These are phyloP conservation scores for Mastomys coucha DNA, from an alignment of 2,113 vertebrate genomes.

Conservation along the genomic window DNA sequence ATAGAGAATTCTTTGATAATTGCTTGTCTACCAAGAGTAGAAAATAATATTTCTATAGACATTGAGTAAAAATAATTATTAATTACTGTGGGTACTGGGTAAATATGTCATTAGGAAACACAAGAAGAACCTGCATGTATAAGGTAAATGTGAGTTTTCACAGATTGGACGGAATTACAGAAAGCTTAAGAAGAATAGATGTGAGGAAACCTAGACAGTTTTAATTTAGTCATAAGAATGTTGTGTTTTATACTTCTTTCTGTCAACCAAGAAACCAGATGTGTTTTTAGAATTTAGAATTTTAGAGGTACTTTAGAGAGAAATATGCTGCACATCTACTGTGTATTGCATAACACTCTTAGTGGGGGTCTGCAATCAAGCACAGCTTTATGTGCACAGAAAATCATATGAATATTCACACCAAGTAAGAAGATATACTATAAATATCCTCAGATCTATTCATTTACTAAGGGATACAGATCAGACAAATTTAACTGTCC, in stretches of 20 bases:
- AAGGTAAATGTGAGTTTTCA: background rate
- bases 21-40: background rate
- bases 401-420: constrained; percentile 40
- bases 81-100: background rate
- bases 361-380: constrained; percentile 35
- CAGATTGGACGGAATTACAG: background rate
- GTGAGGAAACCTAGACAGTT: background rate
- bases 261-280: background rate
- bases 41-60: background rate
- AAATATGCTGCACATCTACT: background rate
- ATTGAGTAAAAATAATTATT: background rate
- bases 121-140: rapidly evolving
- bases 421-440: background rate
- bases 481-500: background rate
- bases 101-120: background rate
- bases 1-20: background rate
- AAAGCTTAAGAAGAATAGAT: background rate
- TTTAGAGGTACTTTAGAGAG: background rate
- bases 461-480: constrained; percentile 9
- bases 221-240: constrained; percentile 19
- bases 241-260: background rate
- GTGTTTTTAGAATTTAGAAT: constrained; percentile 16
- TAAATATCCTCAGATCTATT: constrained; percentile 26
- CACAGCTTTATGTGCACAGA: background rate
- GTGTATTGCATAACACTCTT: background rate